phyloP scores from a whole-genome alignment of 2,888 invertebrate species.

The Cosmopolites sordidus region DNA sequence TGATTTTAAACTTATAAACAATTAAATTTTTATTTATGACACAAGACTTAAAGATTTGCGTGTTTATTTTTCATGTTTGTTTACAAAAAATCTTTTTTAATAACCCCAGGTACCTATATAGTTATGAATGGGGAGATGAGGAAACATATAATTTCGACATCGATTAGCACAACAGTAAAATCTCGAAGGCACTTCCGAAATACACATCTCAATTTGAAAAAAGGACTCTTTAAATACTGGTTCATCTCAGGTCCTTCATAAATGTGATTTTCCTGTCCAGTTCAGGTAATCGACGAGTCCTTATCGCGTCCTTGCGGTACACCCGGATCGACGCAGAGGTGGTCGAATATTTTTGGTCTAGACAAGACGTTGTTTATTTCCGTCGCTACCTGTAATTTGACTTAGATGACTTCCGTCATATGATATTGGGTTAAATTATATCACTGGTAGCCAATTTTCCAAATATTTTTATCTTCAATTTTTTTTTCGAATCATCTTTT shows the following conservation, averaged over 20 bases:
- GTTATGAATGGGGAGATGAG: too few relatives aligned
- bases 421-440: constrained; percentile 10
- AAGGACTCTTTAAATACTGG: neutral
- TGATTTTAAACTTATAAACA: too few relatives aligned
- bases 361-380: constrained; percentile 32
- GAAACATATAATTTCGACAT: neutral
- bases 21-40: too few relatives aligned
- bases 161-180: neutral
- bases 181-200: neutral
- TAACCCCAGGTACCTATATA: too few relatives aligned
- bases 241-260: constrained; percentile 5
- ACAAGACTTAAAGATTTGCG: too few relatives aligned
- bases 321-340: constrained; percentile 23
- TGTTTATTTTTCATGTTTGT: too few relatives aligned
- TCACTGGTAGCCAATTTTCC: too few relatives aligned
- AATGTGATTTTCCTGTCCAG: constrained; percentile 24
- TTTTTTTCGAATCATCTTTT: too few relatives aligned
- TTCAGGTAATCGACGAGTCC: constrained; percentile 6
- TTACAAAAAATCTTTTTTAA: too few relatives aligned
- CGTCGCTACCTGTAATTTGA: constrained; percentile 34
- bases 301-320: constrained; percentile 14
- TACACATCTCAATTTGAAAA: neutral
- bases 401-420: constrained; percentile 21
- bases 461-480: too few relatives aligned
- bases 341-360: constrained; percentile 31